Percentiles rank a stretch among this genome's conserved stretches.
phyloP scores from a whole-genome alignment of 2,797 vertebrate genomes.

The Tragopan temminckii region DNA sequence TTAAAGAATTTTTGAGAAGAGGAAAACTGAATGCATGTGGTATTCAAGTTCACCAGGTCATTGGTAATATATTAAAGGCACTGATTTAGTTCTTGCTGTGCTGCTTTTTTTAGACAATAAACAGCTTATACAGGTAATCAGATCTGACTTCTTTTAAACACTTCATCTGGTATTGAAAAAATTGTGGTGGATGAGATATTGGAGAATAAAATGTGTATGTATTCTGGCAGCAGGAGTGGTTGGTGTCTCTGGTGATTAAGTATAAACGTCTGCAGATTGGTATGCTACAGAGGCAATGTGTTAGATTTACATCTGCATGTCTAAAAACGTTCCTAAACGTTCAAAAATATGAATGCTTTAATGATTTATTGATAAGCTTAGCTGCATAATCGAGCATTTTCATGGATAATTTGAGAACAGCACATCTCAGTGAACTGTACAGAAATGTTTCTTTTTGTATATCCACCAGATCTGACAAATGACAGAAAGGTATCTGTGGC shows the following conservation, averaged over 20 bases:
- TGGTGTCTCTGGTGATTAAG: not conserved
- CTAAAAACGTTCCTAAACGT: not conserved
- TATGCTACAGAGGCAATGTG: rapidly evolving
- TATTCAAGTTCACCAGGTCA: too few relatives aligned
- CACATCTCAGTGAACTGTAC: not conserved
- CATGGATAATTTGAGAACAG: not conserved
- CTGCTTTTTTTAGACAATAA: not conserved
- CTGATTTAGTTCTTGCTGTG: not conserved
- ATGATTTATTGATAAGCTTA: not conserved
- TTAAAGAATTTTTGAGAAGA: not conserved
- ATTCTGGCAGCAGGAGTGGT: not conserved
- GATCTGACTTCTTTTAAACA: not conserved
- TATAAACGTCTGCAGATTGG: not conserved
- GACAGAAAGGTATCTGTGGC: not conserved
- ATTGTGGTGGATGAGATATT: not conserved
- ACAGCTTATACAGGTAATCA: not conserved
- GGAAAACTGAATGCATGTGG: not conserved
- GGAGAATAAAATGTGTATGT: not conserved
- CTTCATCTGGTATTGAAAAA: not conserved
- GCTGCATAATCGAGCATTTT: not conserved
- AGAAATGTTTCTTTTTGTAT: rapidly evolving
- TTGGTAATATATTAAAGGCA: too few relatives aligned
- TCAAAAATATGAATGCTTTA: not conserved
- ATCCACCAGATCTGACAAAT: not conserved
- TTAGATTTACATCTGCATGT: not conserved